A percentile compares a stretch with the other conserved stretches of the same genome.
phyloP scores from a whole-genome alignment of 2,888 invertebrate genomes.

The Margaritifera margaritifera region DNA sequence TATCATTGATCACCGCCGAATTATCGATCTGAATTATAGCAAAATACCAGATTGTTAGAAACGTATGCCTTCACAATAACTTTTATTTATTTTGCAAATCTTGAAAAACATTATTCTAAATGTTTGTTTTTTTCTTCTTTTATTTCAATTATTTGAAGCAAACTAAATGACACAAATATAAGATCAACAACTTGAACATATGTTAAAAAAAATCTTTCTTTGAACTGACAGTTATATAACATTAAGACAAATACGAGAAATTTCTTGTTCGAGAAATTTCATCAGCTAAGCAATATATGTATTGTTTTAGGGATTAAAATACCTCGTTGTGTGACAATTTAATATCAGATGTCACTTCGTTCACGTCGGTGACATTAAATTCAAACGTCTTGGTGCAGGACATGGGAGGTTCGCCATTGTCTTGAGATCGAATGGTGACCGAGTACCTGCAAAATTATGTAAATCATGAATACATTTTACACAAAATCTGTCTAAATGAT shows the following conservation, averaged over 20 bases:
- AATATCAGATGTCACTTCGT: constrained; percentile 46
- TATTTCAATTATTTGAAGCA: no score
- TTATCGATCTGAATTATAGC: constrained; percentile 32
- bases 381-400: constrained; percentile 37
- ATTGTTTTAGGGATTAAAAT: background rate
- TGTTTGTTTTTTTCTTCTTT: no score
- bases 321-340: constrained; percentile 41
- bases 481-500: no score
- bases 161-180: no score
- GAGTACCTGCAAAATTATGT: constrained; percentile 10
- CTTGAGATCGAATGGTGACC: constrained; percentile 38
- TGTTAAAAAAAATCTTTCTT: no score
- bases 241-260: no score
- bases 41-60: background rate
- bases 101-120: no score
- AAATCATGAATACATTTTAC: no score
- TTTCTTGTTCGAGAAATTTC: no score
- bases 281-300: background rate
- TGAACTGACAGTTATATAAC: no score
- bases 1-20: constrained; percentile 28
- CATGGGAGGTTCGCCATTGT: constrained; percentile 35
- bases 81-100: background rate
- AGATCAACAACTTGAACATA: no score
- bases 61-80: background rate
- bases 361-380: constrained; percentile 42